Conservation (phyloP, 2,888 invertebrate species). For the Uloborus plumipes region DNA sequence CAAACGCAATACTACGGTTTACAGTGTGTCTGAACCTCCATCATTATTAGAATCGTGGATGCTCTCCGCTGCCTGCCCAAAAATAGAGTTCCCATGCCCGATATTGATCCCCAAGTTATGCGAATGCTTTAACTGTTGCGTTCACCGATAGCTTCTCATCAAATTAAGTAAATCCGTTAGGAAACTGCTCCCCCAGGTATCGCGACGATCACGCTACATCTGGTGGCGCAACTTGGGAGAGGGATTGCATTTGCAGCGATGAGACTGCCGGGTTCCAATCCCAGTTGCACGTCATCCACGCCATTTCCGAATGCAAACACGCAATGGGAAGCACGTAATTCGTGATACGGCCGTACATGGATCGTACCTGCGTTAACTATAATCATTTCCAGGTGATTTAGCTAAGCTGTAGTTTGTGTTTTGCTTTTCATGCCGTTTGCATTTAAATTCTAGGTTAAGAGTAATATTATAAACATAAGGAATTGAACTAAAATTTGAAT, state of each 20-base stretch:
- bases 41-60: too few relatives aligned
- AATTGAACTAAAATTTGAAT: too few relatives aligned
- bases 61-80: background rate
- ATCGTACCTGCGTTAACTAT: too few relatives aligned
- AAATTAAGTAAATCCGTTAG: constrained; percentile 49
- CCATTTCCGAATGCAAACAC: background rate
- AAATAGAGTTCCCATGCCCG: constrained; percentile 13
- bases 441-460: too few relatives aligned
- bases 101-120: constrained; percentile 18
- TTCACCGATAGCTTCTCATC: constrained; percentile 47
- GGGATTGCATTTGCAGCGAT: background rate
- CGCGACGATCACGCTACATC: constrained; percentile 36
- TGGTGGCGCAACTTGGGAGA: constrained; percentile 1
- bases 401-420: too few relatives aligned
- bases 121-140: constrained; percentile 39
- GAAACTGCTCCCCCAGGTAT: constrained; percentile 4
- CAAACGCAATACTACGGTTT: too few relatives aligned
- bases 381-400: too few relatives aligned
- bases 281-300: background rate
- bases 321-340: constrained; percentile 9
- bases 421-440: too few relatives aligned
- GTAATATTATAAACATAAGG: too few relatives aligned
- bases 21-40: too few relatives aligned
- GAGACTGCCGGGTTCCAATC: background rate
- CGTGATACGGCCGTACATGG: too few relatives aligned